Base-by-base conservation (phyloP, 23 tunicate species). In the Halocynthia aurantium region DNA sequence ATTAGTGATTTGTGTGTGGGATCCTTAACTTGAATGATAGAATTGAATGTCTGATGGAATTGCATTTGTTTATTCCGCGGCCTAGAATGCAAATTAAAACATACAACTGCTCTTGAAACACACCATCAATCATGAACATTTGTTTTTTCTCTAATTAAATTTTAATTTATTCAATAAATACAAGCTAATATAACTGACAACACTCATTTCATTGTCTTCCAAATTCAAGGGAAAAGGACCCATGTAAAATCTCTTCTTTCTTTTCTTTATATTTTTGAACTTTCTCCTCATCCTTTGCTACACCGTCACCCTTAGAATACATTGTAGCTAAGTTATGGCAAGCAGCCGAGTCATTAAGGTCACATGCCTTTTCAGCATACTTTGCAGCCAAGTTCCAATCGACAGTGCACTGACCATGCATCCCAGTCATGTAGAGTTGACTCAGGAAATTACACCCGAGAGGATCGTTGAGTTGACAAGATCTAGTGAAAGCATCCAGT, bases 261-360 rank as follows among this genome's bases (percentile, higher is more conserved):
- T 61, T 73, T 7, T 80, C 65, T 53, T 80, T 76, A 51, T 52
- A 81, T 52, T 78, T 80, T 9, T 69, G 57, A 21, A 84, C 78
- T 73, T 78, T 81, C 44, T 76, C 69, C 6, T 51, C 9, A 65
- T 67, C 58, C 55, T 84, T 77, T 22, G 67, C 74, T 0, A 85
- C 97, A 6, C 97, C 97, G 40, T 91, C 97, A 6, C 97, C 97
- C 22, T 87, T 55, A 20, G 62, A 57, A 75, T 91, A 67, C 97
- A 91, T 91, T 11, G 85, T 57, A 6, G 81, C 53, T 20, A 91
- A 22, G 55, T 91, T 91, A 70, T 91, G 90, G 57, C 97, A 91
- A 56, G 87, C 91, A 8, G 55, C 22, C 2, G 81, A 71, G 53
- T 85, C 81, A 8, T 91, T 91, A 56, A 85, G 63, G 8, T 81